Conservation (phyloP, 2,797 vertebrate species). For the Brotula barbata region DNA sequence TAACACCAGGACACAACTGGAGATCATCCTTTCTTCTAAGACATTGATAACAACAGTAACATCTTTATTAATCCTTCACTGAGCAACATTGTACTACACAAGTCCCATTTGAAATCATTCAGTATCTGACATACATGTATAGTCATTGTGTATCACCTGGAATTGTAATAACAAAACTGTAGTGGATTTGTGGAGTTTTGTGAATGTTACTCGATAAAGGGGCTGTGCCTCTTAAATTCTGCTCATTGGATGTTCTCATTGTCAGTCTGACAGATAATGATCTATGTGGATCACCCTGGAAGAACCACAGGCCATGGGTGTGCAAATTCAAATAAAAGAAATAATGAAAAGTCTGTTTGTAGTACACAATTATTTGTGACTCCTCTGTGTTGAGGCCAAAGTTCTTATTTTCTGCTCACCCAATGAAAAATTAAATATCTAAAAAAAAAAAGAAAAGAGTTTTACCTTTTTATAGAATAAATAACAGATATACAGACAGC, state of each 20-base stretch:
- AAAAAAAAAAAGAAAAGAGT: too few relatives aligned
- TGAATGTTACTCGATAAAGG: background rate
- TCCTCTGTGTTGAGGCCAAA: too few relatives aligned
- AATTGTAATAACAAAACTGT: background rate
- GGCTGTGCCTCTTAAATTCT: background rate
- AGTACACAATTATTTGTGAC: too few relatives aligned
- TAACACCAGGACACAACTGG: background rate
- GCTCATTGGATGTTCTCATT: background rate
- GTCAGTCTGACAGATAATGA: background rate
- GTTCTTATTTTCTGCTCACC: conserved; percentile 23
- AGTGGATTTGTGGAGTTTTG: background rate
- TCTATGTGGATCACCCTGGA: too few relatives aligned
- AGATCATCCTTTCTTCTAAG: background rate
- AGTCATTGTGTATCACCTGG: background rate
- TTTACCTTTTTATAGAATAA: conserved; percentile 45
- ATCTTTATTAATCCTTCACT: too few relatives aligned
- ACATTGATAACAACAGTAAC: too few relatives aligned
- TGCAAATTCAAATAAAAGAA: too few relatives aligned
- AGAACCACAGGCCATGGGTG: too few relatives aligned
- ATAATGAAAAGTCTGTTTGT: too few relatives aligned
- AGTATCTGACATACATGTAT: background rate
- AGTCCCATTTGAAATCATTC: too few relatives aligned
- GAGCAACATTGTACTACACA: too few relatives aligned
- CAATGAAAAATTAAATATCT: too few relatives aligned
- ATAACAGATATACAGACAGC: conserved; percentile 25